Evolutionary conservation across 2,888 invertebrate genomes (phyloP), one percentile per base, ranked within the genome.

Genomic region (Dasypolia templi): DNA sequence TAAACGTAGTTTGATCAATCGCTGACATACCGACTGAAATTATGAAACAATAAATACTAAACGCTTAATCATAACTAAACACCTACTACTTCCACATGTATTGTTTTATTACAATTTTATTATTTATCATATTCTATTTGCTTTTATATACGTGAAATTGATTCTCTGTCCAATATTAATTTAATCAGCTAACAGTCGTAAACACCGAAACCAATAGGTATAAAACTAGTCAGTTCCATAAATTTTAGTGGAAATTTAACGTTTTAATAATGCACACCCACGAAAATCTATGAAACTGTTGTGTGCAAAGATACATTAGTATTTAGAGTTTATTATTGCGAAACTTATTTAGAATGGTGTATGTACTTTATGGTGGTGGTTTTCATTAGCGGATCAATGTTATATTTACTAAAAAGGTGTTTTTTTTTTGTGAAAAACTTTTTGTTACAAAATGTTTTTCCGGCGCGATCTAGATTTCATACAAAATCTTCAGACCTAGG

Each of bases 241-340:
- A 58, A 74, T 68, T 83, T 79, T 72, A 69, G 56, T 64, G 55
- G 73, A 77, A 81, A 78, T 81, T 71, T 73, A 78, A 58, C 35
- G 49, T 69, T 72, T 81, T 81, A 69, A 83, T 73, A 82, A 72
- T 68, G 58, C 67, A 84, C 86, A 75, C 84, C 86, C 71, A 86
- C 86, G 70, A 75, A 66, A 72, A 76, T 53, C 63, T 53, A 77
- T 77, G 71, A 32, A 81, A 74, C 56, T 35, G 74, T 75, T 61
- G 68, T 64, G 66, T 62, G 65, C 83, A 81, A 75, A 81, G 78
- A 58, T 75, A 79, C 51, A 55, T 75, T 64, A 75, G 70, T 66
- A 69, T 75, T 80, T 80, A 64, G 66, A 65, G 70, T 62, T 66
- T 65, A 71, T 68, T 66, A 44, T 83, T 83, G 65, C 68, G 44